Evolutionary conservation across 2,888 invertebrate genomes (phyloP), one percentile per base, ranked within the genome.

Genomic region (Liopterus haemorrhoidalis): DNA sequence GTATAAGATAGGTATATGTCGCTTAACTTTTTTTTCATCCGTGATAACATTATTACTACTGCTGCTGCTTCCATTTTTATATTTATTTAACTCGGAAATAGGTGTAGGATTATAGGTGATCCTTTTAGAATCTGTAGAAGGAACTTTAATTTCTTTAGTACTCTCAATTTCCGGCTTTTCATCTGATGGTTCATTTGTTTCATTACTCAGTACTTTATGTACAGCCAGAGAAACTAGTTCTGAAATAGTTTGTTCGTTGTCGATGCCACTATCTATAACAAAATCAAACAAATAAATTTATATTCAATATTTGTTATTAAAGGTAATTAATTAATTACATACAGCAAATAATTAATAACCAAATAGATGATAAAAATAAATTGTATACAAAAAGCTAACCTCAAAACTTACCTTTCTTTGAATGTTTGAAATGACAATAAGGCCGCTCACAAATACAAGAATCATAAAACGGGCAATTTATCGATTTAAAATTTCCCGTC

Each of bases 371-470:
- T 14, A 12, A 32, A 5, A 41, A 41, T 32, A 6, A 15, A 31
- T 15, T 31, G n/a, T 20, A 30, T 8, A 30, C 5, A 21, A 12
- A 19, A 21, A 2, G 11, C 19, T 19, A 28, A 21, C n/a, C 14
- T 12, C 20, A 14, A 30, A 5, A 40, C 19, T 4, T 45, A 45
- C 45, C 45, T 18, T 27, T 31, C 33, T 45, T 45, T 11, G 33
- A 19, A 39, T 45, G 45, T 21, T 39, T 38, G 16, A 39, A 45
- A 25, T 45, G 45, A 24, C 45, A 45, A 33, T 45, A 45, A 25
- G 45, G 45, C n/a, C 45, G 38, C 33, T 45, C 45, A 19, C 45
- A 45, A 31, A 45, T 45, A 27, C 45, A 45, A 21, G 39, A 25
- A 22, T 45, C 45, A 24, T 45, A 45, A 33, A 45, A 45, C 12